These are phyloP conservation scores for Drosophila atroscutellata DNA, from an alignment of 2,888 invertebrate genomes.

Conservation along the genomic window DNA sequence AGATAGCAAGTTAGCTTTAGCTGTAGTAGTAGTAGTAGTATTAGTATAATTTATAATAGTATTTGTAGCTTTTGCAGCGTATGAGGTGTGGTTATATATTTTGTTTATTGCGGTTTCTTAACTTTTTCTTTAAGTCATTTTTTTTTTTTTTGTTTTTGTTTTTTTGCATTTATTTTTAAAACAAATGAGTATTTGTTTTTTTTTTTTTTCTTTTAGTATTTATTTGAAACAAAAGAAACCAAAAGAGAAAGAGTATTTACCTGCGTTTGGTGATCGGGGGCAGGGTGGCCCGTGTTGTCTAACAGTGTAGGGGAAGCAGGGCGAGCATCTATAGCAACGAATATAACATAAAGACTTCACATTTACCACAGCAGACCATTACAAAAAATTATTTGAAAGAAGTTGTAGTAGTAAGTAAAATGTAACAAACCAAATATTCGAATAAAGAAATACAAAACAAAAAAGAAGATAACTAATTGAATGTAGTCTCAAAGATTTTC, in stretches of 20 bases:
- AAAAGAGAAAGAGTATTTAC: constrained; percentile 86
- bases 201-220: constrained; percentile 60
- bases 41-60: constrained; percentile 46
- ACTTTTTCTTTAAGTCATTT: constrained; percentile 50
- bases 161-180: constrained; percentile 46
- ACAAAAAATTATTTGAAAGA: constrained; percentile 83
- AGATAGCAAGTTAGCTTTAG: constrained; percentile 58
- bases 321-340: constrained; percentile 97
- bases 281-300: constrained; percentile 93
- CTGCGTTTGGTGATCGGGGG: constrained; percentile 90
- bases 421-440: constrained; percentile 29
- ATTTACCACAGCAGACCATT: constrained; percentile 86
- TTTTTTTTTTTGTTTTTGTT: constrained; percentile 22
- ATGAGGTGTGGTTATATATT: constrained; percentile 59
- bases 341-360: constrained; percentile 90
- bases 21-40: constrained; percentile 57
- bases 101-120: constrained; percentile 63
- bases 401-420: constrained; percentile 77
- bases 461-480: constrained; percentile 34
- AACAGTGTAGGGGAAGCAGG: constrained; percentile 94
- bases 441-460: constrained; percentile 23
- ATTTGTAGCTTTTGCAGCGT: constrained; percentile 50
- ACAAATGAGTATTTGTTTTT: constrained; percentile 48
- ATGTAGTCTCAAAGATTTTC: constrained; percentile 49
- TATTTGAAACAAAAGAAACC: constrained; percentile 63